Evolutionary conservation across 2,888 invertebrate genomes (phyloP), one percentile per base, ranked within the genome.

Genomic region (Dendrolimus houi): DNA sequence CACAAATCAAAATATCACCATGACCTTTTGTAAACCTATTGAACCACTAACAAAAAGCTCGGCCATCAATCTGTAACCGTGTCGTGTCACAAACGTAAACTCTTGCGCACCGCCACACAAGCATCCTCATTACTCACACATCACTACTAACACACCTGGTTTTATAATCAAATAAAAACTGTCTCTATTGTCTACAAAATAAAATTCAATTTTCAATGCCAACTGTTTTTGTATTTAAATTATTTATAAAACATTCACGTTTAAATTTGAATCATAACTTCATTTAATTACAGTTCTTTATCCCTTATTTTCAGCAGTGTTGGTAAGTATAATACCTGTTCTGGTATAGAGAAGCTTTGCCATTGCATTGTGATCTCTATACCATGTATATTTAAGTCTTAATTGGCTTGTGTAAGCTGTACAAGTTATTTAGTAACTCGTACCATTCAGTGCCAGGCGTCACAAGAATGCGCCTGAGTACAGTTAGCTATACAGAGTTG

Each of bases 391-490:
- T 2, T 47, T 47, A 12, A 6, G 47, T 6, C 6, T 9, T 10
- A 47, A 47, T 47, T 12, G 12, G 47, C 9, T 47, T 47, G 9
- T 10, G 2, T 47, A 12, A 12, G 6, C 12, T 6, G 12, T 47
- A 8, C 47, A 12, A 47, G 47, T 47, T 47, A 12, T 47, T 47
- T 47, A 47, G 47, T 47, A 58, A 62, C 62, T 69, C 74, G 87
- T 87, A 80, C 85, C 86, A 83, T 70, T 65, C 77, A 63, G 87
- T 87, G 75, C 85, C 87, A 81, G 84, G 81, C 83, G 71, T 65
- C 74, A 74, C 70, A 70, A 72, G 79, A 76, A 79, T 78, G 83
- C 79, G 83, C 76, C 69, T 65, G 79, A 76, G 74, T 81, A 81
- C 75, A 75, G 80, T 82, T 59, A 59, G 42, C 54, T 56, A 42